Evolutionary conservation across 2,888 invertebrate genomes (phyloP).

Genomic region (Himalopsyche kuldschensis): DNA sequence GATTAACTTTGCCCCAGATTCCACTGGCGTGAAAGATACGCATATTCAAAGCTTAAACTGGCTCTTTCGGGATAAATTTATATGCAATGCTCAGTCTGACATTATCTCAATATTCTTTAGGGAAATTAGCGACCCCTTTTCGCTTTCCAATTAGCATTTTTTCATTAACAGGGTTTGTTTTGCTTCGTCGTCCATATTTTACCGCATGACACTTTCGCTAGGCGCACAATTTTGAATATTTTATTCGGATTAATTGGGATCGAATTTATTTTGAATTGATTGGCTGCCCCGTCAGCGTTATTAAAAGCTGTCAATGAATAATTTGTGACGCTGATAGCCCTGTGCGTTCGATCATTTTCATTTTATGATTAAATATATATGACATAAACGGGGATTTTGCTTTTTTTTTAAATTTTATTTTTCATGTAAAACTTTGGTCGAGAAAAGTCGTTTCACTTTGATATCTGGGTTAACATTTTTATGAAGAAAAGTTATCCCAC

Average conservation of each 20-base stretch:
- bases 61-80: conserved; percentile 9
- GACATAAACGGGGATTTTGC: neutral
- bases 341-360: neutral
- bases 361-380: neutral
- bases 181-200: neutral
- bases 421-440: neutral
- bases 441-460: neutral
- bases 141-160: conserved; percentile 22
- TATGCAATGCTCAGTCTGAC: conserved; percentile 17
- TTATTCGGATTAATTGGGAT: neutral
- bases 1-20: neutral
- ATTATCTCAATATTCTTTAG: conserved; percentile 24
- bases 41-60: neutral
- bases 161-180: conserved; percentile 16
- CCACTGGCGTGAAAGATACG: neutral
- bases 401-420: neutral
- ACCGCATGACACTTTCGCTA: neutral
- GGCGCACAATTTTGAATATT: neutral
- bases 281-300: neutral
- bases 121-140: conserved; percentile 24
- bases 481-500: neutral
- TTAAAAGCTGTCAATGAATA: neutral
- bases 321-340: neutral
- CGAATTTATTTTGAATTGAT: neutral
- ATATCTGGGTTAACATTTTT: neutral